Conservation (phyloP, 2,888 invertebrate genomes). For the Steinernema carpocapsae region DNA sequence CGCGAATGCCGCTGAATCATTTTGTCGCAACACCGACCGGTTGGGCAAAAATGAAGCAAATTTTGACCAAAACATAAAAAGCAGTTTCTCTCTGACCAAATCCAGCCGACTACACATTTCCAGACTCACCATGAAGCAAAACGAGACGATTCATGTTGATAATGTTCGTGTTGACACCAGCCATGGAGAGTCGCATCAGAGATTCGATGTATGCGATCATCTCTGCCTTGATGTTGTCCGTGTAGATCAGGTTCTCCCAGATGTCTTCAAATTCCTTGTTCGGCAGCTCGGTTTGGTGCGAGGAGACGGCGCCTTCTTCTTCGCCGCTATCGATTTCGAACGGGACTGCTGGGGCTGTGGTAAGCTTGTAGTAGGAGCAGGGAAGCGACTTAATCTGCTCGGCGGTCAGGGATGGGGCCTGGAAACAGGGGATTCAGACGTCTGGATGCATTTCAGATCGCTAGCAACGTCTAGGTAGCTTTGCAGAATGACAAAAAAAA, state of each 20-base stretch:
- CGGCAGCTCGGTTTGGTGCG: conserved; percentile 80
- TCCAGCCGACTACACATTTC: too few relatives aligned
- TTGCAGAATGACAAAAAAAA: too few relatives aligned
- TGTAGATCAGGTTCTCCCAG: conserved; percentile 89
- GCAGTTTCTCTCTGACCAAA: too few relatives aligned
- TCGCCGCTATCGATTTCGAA: conserved; percentile 38
- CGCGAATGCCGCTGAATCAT: too few relatives aligned
- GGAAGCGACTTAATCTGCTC: conserved; percentile 24
- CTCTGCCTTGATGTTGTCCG: conserved; percentile 78
- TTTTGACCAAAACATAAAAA: too few relatives aligned
- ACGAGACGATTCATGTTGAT: conserved; percentile 88
- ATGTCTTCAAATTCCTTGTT: conserved; percentile 80
- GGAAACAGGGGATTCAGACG: neutral
- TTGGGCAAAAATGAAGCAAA: too few relatives aligned
- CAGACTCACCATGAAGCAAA: conserved; percentile 77
- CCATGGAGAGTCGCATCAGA: conserved; percentile 83
- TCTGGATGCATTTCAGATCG: too few relatives aligned
- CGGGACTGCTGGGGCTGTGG: neutral
- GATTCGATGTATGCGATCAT: conserved; percentile 82
- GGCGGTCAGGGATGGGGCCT: neutral
- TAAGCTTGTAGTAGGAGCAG: conserved; percentile 18
- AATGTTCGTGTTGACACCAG: conserved; percentile 81
- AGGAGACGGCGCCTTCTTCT: conserved; percentile 53
- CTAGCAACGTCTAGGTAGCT: too few relatives aligned
- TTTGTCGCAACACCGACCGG: too few relatives aligned